Base-by-base conservation (phyloP, 2,113 vertebrate genomes). In the Sander lucioperca region DNA sequence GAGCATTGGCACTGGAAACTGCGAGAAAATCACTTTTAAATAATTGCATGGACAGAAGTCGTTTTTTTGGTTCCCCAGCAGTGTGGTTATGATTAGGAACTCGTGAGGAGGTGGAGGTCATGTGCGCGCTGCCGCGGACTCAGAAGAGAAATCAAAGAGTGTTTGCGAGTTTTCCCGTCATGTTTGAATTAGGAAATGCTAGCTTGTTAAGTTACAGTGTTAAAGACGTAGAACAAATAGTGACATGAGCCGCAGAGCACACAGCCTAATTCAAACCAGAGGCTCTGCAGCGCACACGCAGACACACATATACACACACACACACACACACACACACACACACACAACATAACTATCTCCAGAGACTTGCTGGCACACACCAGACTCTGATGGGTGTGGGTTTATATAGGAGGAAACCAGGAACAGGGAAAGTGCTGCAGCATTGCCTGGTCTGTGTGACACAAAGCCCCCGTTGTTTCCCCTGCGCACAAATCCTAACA, bases 401-500 rank as follows among this genome's bases (percentile, higher is more conserved):
- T 88, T 87, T 67, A 81, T 69, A 67, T 63, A 54, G 83, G 75
- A 70, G 72, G 77, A 82, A 86, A 85, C 56, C 79, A 71, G 81
- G 65, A 76, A 57, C 54, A 83, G 54, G 15, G 76, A 78, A 78
- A 84, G 75, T 56, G n/a, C 51, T 80, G 50, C 48, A 81, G 48
- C 56, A 36, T 57, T 74, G 84, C 54, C 68, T 48, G 83, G 64
- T 86, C 76, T 71, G 39, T 74, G 75, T 85, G 79, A 86, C 77
- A 92, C 91, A 94, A 92, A 90, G 86, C 80, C 81, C 74, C 74
- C 48, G 77, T 92, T 94, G 91, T 94, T 88, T 83, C 85, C 63
- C 25, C 45, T n/a, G 16, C 27, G 1, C 70, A 77, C 89, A 77
- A 66, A 88, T 71, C 79, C 77, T 36, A 86, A 86, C 92, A 90